Base-by-base conservation (phyloP, 2,113 vertebrate species). In the Sinocyclocheilus grahami region DNA sequence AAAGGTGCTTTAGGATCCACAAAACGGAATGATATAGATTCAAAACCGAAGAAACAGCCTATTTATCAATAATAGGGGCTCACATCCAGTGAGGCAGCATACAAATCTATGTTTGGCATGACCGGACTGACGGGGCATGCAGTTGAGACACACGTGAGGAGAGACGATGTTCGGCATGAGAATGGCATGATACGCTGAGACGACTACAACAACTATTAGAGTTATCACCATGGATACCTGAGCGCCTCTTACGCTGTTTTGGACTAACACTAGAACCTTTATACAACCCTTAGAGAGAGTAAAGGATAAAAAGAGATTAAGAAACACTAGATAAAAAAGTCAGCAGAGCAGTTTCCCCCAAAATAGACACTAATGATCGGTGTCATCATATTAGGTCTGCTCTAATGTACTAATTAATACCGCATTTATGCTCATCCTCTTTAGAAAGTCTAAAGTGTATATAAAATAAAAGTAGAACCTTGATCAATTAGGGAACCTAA, bases 241-340 rank as follows among this genome's bases (percentile, higher is more conserved):
- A 95, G 94, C 93, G 93, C 93, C 95, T 93, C 93, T 95, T 95
- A 91, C 93, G 95, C 91, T 93, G 94, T 95, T 95, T 95, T 91
- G 95, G 93, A 94, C 95, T 94, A 89, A 95, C 94, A 92, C 92
- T 95, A 94, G 95, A 94, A 93, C 93, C 94, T 93, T 94, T 95
- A 93, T 94, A 93, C 91, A 94, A 92, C 71, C 95, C 95, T 96
- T 96, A 86, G 94, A 94, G 87, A 95, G 93, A 96, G 91, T 94
- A 94, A 91, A 95, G 89, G 87, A 87, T 90, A 92, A 82, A 81
- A 46, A 95, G 85, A 94, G 86, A 93, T 95, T 95, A 94, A 93
- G 91, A 88, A 83, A 71, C 80, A 88, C 75, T 62, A 67, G 33
- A 75, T 55, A 46, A 39, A 77, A 78, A 87, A 55, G 12, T n/a